These are phyloP conservation scores for Cecropterus lyciades DNA, from an alignment of 1,140 invertebrate species.

Conservation along the genomic window DNA sequence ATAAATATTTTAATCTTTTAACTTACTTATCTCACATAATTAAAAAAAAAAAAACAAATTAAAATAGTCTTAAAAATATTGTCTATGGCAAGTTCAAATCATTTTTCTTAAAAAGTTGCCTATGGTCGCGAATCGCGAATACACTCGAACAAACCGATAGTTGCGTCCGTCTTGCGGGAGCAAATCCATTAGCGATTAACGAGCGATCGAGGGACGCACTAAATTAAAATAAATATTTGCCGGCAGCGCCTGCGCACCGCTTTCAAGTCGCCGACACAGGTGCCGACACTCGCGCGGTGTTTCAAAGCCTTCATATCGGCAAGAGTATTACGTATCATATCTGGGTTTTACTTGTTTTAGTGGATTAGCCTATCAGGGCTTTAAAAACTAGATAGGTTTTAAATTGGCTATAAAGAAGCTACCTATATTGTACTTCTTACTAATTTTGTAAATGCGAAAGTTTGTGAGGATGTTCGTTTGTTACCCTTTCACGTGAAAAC, in stretches of 20 bases:
- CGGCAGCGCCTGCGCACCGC: slow-evolving; percentile 59
- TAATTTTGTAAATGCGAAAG: too few species aligned
- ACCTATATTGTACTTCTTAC: too few species aligned
- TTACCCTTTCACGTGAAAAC: too few species aligned
- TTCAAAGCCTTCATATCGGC: slow-evolving; percentile 14
- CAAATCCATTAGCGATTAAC: slow-evolving; percentile 79
- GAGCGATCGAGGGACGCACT: slow-evolving; percentile 68
- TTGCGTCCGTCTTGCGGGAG: slow-evolving; percentile 53
- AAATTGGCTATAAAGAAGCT: background rate
- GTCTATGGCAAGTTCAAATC: too few species aligned
- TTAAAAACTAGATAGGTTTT: background rate
- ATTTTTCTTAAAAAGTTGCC: background rate
- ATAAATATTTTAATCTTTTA: too few species aligned
- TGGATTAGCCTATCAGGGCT: background rate
- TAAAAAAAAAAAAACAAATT: too few species aligned
- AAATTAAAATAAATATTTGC: slow-evolving; percentile 83
- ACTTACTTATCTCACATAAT: too few species aligned
- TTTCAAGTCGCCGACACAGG: slow-evolving; percentile 77
- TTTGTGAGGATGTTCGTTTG: too few species aligned
- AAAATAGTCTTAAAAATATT: too few species aligned
- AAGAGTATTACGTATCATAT: slow-evolving; percentile 29
- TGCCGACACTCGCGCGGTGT: slow-evolving; percentile 55
- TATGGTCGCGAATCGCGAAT: background rate
- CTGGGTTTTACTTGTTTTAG: slow-evolving; percentile 6
- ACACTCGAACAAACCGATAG: slow-evolving; percentile 32